Evolutionary conservation across 2,888 invertebrate species (phyloP).

Genomic region (Caenorhabditis sp.): DNA sequence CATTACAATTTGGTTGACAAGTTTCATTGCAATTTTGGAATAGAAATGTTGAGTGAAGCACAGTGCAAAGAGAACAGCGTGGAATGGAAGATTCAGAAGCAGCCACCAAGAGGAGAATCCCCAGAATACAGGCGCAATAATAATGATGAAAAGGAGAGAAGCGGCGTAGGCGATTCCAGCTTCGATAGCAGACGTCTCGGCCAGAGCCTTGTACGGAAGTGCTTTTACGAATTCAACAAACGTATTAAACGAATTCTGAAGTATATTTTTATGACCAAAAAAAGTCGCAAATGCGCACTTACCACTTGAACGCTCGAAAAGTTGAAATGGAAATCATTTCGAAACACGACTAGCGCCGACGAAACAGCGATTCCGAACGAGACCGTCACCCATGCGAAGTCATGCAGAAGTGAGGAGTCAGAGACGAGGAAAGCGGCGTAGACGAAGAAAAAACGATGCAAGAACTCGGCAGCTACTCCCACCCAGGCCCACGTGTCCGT

Average conservation of each 20-base stretch:
- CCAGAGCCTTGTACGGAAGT: neutral
- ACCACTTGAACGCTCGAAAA: conserved; percentile 41
- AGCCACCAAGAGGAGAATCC: conserved; percentile 57
- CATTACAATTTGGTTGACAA: conserved; percentile 60
- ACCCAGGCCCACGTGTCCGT: conserved; percentile 21
- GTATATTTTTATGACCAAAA: neutral
- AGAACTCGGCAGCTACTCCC: conserved; percentile 17
- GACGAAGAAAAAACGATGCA: conserved; percentile 15
- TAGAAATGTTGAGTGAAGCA: conserved; percentile 46
- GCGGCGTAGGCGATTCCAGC: conserved; percentile 11
- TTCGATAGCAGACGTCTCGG: conserved; percentile 20
- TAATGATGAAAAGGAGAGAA: conserved; percentile 8
- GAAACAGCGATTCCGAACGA: conserved; percentile 12
- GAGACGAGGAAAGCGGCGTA: conserved; percentile 11
- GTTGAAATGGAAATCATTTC: conserved; percentile 36
- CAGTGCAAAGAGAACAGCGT: conserved; percentile 36
- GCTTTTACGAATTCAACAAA: conserved; percentile 11
- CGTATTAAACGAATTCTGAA: conserved; percentile 39
- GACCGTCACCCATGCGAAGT: conserved; percentile 22
- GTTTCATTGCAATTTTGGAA: conserved; percentile 42
- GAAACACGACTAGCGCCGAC: conserved; percentile 28
- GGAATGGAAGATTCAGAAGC: conserved; percentile 42
- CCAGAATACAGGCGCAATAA: conserved; percentile 43
- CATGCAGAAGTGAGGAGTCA: conserved; percentile 3
- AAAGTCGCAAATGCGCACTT: neutral